These are phyloP conservation scores for Odontamblyopus lacepedii DNA, from an alignment of 2,797 vertebrate species.

Conservation along the genomic window DNA sequence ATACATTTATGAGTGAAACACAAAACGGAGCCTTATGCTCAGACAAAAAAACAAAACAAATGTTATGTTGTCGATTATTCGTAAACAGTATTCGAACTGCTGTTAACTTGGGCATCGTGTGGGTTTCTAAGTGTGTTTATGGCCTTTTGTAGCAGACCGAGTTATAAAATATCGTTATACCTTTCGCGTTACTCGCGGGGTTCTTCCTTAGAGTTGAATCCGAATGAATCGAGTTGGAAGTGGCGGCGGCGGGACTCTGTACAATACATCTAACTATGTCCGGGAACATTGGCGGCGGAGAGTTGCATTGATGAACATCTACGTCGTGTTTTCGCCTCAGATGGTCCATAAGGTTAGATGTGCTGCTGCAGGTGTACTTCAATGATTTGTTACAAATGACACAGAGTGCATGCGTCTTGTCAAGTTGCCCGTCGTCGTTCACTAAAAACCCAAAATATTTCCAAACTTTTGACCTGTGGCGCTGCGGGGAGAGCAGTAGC, in stretches of 20 bases:
- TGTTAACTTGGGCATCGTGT: no score
- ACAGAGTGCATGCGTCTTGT: not conserved
- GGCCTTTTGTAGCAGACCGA: no score
- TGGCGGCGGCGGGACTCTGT: no score
- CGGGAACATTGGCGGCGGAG: not conserved
- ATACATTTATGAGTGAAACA: no score
- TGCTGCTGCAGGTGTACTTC: not conserved
- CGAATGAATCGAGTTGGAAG: not conserved
- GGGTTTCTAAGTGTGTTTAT: no score
- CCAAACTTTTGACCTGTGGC: constrained; percentile 2
- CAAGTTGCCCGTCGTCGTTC: not conserved
- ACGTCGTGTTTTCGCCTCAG: not conserved
- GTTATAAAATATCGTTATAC: not conserved
- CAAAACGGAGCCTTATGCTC: no score
- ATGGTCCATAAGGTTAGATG: not conserved
- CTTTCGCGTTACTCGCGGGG: not conserved
- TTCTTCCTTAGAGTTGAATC: not conserved
- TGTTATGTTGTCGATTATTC: no score
- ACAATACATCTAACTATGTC: not conserved
- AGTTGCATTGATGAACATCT: not conserved
- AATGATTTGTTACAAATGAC: not conserved
- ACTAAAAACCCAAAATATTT: constrained; percentile 7
- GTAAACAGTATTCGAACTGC: no score
- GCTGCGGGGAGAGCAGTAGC: not conserved
- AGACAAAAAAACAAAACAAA: no score